phyloP scores from a whole-genome alignment of 2,888 invertebrate species.

The Lucinisca nassula region DNA sequence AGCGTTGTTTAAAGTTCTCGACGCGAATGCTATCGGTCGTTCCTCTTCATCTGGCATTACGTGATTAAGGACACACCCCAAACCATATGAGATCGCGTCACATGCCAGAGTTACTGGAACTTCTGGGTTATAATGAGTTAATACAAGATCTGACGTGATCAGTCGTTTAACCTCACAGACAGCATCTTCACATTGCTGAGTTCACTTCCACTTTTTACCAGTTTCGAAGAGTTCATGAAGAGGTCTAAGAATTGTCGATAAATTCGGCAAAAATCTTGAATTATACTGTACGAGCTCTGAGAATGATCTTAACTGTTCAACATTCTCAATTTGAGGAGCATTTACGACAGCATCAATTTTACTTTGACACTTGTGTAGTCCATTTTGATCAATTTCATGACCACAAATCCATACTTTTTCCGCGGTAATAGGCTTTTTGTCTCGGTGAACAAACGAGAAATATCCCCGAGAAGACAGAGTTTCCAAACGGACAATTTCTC shows the following conservation, averaged over 20 bases:
- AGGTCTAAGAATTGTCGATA: too few species aligned
- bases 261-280: too few species aligned
- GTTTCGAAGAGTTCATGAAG: constrained; percentile 69
- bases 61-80: constrained; percentile 82
- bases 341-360: constrained; percentile 46
- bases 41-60: constrained; percentile 53
- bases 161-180: constrained; percentile 69
- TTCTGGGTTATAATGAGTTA: constrained; percentile 84
- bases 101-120: constrained; percentile 82
- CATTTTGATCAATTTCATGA: constrained; percentile 43
- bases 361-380: constrained; percentile 50
- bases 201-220: constrained; percentile 62
- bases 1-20: constrained; percentile 61
- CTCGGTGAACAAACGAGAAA: too few species aligned
- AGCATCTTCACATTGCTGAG: constrained; percentile 59
- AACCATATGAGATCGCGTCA: constrained; percentile 86
- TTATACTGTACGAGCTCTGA: constrained; percentile 54
- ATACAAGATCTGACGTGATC: constrained; percentile 66
- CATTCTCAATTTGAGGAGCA: constrained; percentile 39
- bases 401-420: constrained; percentile 47
- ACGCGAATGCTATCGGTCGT: constrained; percentile 71
- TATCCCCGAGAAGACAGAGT: too few species aligned
- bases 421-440: too few species aligned
- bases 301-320: constrained; percentile 36
- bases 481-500: too few species aligned